phyloP scores from a whole-genome alignment of 30 jellyfish, hydroid and myxozoan genomes.

The Rhopilema esculentum region DNA sequence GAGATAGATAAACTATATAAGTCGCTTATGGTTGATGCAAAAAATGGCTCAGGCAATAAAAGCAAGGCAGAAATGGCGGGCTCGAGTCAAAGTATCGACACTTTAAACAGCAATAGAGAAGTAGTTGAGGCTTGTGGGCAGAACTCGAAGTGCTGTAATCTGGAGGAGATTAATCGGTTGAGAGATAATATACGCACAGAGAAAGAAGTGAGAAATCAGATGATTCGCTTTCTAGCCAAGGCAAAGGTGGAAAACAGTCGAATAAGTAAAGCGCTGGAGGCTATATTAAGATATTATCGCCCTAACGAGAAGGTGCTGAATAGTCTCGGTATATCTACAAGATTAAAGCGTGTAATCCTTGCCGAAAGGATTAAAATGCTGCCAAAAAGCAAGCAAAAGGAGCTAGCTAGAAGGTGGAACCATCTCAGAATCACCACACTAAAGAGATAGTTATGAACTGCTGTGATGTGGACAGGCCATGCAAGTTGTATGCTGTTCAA shows the following conservation, averaged over 20 bases:
- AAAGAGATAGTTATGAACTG: neutral
- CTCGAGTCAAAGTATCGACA: neutral
- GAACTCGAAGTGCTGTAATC: neutral
- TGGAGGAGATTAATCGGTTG: conserved; percentile 10
- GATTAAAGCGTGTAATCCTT: conserved; percentile 38
- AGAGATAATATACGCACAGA: conserved; percentile 19
- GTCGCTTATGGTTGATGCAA: conserved; percentile 2
- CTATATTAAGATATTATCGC: conserved; percentile 22
- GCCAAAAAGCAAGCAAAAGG: conserved; percentile 12
- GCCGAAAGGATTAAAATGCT: conserved; percentile 30
- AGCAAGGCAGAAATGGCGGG: neutral
- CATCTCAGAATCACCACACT: neutral
- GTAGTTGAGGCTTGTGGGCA: neutral
- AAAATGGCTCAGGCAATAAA: neutral
- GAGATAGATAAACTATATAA: conserved; percentile 19
- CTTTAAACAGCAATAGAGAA: neutral
- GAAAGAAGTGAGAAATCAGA: conserved; percentile 29
- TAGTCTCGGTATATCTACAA: conserved; percentile 1
- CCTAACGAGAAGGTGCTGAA: conserved; percentile 28
- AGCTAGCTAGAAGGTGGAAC: conserved; percentile 26
- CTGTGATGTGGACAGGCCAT: neutral
- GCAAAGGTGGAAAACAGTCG: conserved; percentile 41
- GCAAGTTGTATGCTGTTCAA: no score
- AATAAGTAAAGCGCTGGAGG: conserved; percentile 38
- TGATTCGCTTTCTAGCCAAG: conserved; percentile 45